Percentiles rank a stretch among this genome's conserved stretches.
phyloP scores from a whole-genome alignment of 2,888 invertebrate genomes.

The Amiota minor region DNA sequence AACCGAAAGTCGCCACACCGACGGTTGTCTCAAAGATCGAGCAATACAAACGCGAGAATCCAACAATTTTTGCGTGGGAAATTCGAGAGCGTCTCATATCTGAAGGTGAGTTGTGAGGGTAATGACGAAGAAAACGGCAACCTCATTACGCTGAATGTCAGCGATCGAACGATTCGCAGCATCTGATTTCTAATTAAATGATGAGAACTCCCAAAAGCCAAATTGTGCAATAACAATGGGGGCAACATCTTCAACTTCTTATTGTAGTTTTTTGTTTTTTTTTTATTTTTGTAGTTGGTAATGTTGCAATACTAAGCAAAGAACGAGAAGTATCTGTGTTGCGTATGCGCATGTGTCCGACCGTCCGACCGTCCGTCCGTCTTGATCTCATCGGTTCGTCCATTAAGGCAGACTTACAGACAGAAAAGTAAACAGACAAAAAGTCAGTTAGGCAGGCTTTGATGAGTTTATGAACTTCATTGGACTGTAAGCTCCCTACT shows the following conservation, averaged over 20 bases:
- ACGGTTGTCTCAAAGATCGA: conserved; percentile 98
- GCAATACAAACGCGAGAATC: conserved; percentile 97
- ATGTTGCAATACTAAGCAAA: no score
- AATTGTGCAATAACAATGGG: conserved; percentile 51
- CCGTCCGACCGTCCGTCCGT: neutral
- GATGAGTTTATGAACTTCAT: conserved; percentile 65
- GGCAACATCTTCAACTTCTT: conserved; percentile 15
- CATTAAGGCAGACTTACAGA: neutral
- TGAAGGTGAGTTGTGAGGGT: conserved; percentile 82
- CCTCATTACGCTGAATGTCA: conserved; percentile 21
- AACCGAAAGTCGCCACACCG: conserved; percentile 98
- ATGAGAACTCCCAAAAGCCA: conserved; percentile 61
- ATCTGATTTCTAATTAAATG: conserved; percentile 58
- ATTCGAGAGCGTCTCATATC: conserved; percentile 96
- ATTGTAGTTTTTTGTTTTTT: no score
- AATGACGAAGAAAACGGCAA: conserved; percentile 15
- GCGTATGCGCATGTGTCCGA: conserved; percentile 39
- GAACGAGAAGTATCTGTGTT: neutral
- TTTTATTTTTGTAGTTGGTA: no score
- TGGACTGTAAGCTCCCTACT: conserved; percentile 43
- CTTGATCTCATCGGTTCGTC: no score
- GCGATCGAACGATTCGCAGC: conserved; percentile 12
- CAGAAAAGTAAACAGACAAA: no score
- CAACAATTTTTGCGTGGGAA: conserved; percentile 99
- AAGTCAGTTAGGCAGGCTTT: conserved; percentile 28